Evolutionary conservation across 2,113 vertebrate genomes (phyloP).

Genomic region (Thinocorus orbignyianus): DNA sequence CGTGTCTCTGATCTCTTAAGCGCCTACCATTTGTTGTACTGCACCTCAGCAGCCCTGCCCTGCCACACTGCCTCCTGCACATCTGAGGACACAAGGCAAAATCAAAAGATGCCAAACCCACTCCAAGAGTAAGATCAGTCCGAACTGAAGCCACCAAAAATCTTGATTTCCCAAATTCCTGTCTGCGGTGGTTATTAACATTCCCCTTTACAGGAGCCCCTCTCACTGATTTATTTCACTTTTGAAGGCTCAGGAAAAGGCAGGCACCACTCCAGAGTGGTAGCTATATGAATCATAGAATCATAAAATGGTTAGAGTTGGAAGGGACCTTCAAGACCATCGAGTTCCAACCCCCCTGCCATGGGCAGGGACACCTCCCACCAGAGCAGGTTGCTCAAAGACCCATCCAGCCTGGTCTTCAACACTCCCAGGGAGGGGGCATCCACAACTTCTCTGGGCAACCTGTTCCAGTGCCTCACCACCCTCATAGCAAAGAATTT

Average conservation of each 20-base stretch:
- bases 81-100: background rate
- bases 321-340: too few species aligned
- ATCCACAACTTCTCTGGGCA: too few species aligned
- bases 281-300: too few species aligned
- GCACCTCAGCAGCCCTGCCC: background rate
- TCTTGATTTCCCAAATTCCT: background rate
- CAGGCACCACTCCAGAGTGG: background rate
- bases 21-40: background rate
- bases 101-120: background rate
- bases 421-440: too few species aligned
- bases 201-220: background rate
- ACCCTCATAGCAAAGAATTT: too few species aligned
- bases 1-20: background rate
- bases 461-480: too few species aligned
- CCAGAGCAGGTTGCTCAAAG: too few species aligned
- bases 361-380: too few species aligned
- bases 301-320: too few species aligned
- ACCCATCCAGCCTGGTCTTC: too few species aligned
- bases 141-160: slow-evolving; percentile 5
- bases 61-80: background rate
- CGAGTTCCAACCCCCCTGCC: too few species aligned
- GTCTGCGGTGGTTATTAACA: background rate
- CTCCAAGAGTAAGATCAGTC: background rate
- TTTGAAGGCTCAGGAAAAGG: background rate
- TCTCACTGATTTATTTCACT: background rate